Conservation (phyloP, 2,113 vertebrate species). For the Toxotes chatareus region DNA sequence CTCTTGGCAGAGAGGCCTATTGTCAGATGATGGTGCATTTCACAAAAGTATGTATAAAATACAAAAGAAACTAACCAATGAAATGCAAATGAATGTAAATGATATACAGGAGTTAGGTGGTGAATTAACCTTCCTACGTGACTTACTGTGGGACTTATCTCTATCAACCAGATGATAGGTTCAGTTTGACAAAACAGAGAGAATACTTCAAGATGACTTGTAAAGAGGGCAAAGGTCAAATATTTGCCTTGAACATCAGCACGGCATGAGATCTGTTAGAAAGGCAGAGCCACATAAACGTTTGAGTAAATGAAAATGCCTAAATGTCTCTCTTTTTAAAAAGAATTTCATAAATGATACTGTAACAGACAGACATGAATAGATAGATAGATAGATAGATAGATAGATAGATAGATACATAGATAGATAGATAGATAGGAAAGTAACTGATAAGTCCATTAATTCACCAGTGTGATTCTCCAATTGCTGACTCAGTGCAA, state of each 20-base stretch:
- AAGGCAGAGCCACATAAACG: background rate
- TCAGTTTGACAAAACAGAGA: conserved; percentile 1
- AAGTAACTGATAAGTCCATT: background rate
- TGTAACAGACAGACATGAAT: background rate
- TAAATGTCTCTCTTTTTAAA: background rate
- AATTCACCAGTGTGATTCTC: background rate
- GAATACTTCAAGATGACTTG: background rate
- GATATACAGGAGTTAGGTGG: background rate
- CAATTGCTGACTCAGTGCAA: background rate
- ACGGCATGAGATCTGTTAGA: background rate
- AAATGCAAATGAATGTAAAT: conserved; percentile 26
- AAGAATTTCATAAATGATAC: background rate
- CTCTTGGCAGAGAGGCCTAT: conserved; percentile 8
- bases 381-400: background rate
- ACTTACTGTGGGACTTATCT: background rate
- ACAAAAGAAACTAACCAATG: conserved; percentile 9
- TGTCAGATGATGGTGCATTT: conserved; percentile 20
- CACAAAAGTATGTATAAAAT: background rate
- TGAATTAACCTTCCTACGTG: background rate
- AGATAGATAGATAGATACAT: background rate
- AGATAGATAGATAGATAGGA: background rate
- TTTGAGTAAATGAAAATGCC: background rate
- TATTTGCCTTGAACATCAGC: background rate
- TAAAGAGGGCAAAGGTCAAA: conserved; percentile 31
- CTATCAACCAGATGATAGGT: background rate